Percentiles rank a stretch among this genome's conserved stretches.
Evolutionary conservation across 2,888 invertebrate genomes (phyloP).

Genomic region (Andrena hattorfiana): DNA sequence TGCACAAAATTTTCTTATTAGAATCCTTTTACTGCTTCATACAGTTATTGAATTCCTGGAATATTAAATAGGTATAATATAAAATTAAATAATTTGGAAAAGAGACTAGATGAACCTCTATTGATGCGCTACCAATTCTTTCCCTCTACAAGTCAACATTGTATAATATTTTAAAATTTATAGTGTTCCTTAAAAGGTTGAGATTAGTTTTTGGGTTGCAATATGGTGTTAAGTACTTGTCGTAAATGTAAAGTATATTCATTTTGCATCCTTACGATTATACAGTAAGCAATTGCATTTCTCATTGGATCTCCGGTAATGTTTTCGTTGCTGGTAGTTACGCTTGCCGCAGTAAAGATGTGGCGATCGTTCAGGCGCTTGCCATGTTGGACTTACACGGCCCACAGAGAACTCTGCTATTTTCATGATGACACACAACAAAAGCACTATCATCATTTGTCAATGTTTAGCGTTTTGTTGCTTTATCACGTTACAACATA

Average conservation of each 20-base stretch:
- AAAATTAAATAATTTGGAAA: no score
- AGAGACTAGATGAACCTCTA: no score
- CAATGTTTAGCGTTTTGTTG: slow-evolving; percentile 63
- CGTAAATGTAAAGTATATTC: background rate
- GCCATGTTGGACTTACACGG: slow-evolving; percentile 75
- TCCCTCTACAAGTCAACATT: background rate
- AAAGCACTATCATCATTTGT: slow-evolving; percentile 87
- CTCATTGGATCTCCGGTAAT: slow-evolving; percentile 71
- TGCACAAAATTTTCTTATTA: no score
- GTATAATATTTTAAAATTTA: background rate
- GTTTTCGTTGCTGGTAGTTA: slow-evolving; percentile 72
- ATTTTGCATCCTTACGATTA: slow-evolving; percentile 78
- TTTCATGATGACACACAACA: slow-evolving; percentile 88
- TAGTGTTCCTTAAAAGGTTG: background rate
- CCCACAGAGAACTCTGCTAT: slow-evolving; percentile 86
- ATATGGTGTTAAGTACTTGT: background rate
- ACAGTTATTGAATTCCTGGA: no score
- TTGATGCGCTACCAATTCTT: background rate
- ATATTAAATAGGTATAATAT: no score
- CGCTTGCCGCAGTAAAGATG: slow-evolving; percentile 77
- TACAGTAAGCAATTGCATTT: slow-evolving; percentile 72
- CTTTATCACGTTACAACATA: slow-evolving; percentile 75
- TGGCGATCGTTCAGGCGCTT: slow-evolving; percentile 72
- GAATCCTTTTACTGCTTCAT: no score
- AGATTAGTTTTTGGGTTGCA: background rate